phyloP scores from a whole-genome alignment of 2,113 vertebrate genomes.

The Rhabdornis inornatus region DNA sequence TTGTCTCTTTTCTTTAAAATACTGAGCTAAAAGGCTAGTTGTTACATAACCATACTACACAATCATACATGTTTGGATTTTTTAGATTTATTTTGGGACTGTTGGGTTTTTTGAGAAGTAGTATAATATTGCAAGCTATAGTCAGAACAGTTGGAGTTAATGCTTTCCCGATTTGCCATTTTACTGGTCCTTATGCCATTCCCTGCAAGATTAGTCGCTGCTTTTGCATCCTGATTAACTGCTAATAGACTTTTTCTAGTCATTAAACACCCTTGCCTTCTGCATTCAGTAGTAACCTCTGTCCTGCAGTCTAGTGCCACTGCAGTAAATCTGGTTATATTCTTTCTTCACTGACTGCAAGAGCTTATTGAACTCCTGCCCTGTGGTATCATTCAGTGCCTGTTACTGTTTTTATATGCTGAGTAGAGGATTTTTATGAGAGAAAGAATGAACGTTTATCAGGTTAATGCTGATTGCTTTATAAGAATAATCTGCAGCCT shows the following conservation, averaged over 20 bases:
- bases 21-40: not conserved
- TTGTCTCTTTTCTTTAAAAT: not conserved
- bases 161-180: not conserved
- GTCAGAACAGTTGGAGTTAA: not conserved
- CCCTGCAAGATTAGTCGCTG: not conserved
- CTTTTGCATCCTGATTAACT: not conserved
- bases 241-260: not conserved
- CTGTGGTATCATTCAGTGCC: not conserved
- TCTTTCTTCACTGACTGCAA: not conserved
- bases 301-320: not conserved
- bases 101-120: not conserved
- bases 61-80: not conserved
- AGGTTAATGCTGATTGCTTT: slow-evolving; percentile 30
- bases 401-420: not conserved
- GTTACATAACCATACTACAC: not conserved
- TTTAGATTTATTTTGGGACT: not conserved
- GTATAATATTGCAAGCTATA: not conserved
- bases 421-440: not conserved
- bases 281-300: not conserved
- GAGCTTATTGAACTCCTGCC: not conserved
- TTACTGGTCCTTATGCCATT: not conserved
- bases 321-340: not conserved
- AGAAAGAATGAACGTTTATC: not conserved
- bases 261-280: not conserved
- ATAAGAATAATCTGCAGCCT: slow-evolving; percentile 33